Conservation (phyloP, 2,888 invertebrate genomes). For the Eupsilia transversa region DNA sequence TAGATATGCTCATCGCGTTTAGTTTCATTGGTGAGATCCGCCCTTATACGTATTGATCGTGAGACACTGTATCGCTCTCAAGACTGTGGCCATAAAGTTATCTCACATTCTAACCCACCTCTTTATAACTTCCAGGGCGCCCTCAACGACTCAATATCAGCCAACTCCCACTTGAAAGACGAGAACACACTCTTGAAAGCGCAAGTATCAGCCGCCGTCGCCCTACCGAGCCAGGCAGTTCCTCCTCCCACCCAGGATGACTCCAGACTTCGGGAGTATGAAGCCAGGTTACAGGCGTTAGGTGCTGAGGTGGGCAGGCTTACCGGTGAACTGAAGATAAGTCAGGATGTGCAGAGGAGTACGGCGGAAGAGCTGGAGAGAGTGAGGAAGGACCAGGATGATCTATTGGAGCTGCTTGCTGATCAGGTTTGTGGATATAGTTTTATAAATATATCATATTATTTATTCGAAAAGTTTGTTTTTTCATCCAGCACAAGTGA, state of each 20-base stretch:
- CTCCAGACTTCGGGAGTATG: conserved; percentile 59
- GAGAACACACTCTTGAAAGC: conserved; percentile 96
- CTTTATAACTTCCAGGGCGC: conserved; percentile 79
- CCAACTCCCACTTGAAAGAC: conserved; percentile 94
- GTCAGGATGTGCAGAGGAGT: conserved; percentile 69
- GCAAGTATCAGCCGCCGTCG: conserved; percentile 89
- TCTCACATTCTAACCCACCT: too few relatives aligned
- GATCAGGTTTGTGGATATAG: conserved; percentile 92
- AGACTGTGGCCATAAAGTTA: too few relatives aligned
- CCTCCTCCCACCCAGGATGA: conserved; percentile 32
- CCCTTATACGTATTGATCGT: too few relatives aligned
- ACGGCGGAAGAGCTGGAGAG: conserved; percentile 90
- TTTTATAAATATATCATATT: too few relatives aligned
- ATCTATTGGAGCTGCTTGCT: conserved; percentile 96
- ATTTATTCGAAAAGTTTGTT: too few relatives aligned
- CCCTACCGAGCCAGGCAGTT: conserved; percentile 33
- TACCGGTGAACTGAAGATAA: conserved; percentile 64
- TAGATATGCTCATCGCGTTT: too few relatives aligned
- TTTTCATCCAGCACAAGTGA: too few relatives aligned
- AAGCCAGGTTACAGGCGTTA: conserved; percentile 69
- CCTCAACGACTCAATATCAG: conserved; percentile 92
- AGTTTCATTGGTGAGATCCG: too few relatives aligned
- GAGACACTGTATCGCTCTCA: too few relatives aligned
- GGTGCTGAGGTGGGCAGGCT: conserved; percentile 70
- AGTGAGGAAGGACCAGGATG: conserved; percentile 97